A percentile compares a stretch with the other conserved stretches of the same genome.
Evolutionary conservation across 2,113 vertebrate species (phyloP).

Genomic region (Misgurnus mizolepis): DNA sequence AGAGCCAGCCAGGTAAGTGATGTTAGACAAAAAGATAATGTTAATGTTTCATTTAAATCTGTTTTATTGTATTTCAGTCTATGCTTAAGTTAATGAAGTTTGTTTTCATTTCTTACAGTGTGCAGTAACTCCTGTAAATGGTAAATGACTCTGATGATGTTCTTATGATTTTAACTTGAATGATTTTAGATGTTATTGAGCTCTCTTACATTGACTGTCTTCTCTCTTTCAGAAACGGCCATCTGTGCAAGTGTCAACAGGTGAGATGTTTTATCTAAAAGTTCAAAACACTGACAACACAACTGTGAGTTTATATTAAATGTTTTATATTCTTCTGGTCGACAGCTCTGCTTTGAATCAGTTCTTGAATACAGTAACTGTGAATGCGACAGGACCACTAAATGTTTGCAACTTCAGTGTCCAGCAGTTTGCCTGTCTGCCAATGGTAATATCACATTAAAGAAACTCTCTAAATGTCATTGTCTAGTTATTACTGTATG

Average conservation of each 20-base stretch:
- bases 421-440: not conserved
- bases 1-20: not conserved
- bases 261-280: conserved; percentile 5
- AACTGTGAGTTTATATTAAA: not conserved
- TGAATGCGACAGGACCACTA: not conserved
- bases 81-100: not conserved
- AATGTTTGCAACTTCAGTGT: conserved; percentile 1
- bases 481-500: not conserved
- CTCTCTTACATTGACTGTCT: not conserved
- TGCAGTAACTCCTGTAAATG: conserved; percentile 3
- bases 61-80: not conserved
- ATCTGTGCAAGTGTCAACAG: conserved; percentile 18
- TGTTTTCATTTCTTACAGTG: conserved; percentile 15
- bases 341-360: not conserved
- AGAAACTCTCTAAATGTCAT: not conserved
- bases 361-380: not conserved
- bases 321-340: not conserved
- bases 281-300: not conserved
- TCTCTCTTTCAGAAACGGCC: not conserved
- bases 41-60: not conserved
- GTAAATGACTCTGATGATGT: not conserved
- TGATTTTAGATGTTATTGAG: not conserved
- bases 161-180: not conserved
- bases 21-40: not conserved
- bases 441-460: not conserved